Conservation (phyloP, 2,113 vertebrate species). For the Anhinga rufa region DNA sequence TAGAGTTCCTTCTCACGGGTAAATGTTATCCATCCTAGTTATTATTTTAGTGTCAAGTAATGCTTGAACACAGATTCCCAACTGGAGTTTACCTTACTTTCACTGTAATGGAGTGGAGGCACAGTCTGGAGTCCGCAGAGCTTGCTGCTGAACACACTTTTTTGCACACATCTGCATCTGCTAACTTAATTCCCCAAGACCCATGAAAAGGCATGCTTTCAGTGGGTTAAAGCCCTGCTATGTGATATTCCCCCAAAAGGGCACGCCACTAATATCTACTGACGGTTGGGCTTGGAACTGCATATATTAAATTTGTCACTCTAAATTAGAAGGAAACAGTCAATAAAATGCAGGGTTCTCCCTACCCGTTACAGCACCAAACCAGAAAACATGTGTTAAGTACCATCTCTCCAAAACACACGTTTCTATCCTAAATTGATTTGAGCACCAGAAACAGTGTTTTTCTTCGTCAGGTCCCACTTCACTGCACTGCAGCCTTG, state of each 20-base stretch:
- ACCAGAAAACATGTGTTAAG: accelerated
- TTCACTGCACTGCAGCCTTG: not conserved
- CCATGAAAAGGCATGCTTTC: not conserved
- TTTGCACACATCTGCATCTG: not conserved
- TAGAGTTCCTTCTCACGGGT: not conserved
- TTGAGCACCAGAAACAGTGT: not conserved
- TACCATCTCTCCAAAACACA: not conserved
- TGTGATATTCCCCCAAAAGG: not conserved
- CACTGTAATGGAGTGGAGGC: not conserved
- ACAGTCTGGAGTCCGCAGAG: not conserved
- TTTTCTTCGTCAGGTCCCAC: not conserved
- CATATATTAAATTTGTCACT: not conserved
- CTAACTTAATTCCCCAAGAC: not conserved
- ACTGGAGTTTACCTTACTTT: not conserved
- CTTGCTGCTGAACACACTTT: not conserved
- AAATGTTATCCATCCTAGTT: not conserved
- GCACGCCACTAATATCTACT: too few species aligned
- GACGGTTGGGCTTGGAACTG: not conserved
- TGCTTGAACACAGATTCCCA: not conserved
- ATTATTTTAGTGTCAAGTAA: not conserved
- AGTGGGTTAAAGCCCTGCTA: not conserved
- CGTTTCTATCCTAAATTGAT: not conserved
- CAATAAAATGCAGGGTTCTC: not conserved
- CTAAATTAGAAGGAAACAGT: not conserved
- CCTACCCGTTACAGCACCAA: not conserved